Evolutionary conservation across 2,888 invertebrate genomes (phyloP), one percentile per base, ranked within the genome.

Genomic region (Cephus runcator): DNA sequence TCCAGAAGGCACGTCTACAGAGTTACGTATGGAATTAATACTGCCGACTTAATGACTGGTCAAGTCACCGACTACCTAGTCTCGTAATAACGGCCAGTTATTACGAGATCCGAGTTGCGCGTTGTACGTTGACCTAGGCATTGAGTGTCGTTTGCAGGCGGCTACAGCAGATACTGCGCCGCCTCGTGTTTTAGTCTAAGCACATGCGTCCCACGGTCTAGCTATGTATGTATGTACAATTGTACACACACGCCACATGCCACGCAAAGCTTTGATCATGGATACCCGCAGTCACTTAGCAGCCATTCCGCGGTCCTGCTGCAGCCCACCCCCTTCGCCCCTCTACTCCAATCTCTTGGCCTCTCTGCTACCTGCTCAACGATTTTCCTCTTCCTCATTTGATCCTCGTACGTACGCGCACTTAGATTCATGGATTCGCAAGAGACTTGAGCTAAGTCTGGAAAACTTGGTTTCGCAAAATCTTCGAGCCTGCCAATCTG

Each of bases 41-140:
- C 56, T 23, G 23, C 9, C 23, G 23, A 9, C 56, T 56, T 56
- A 56, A 56, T 56, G 9, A 56, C 56, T 56, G 9, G 2, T 6
- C 56, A 23, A 4, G 56, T 30, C 15, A 30, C 74, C 35, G 35
- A 23, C 74, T 33, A n/a, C n/a, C n/a, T n/a, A 33, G 33, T 33
- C 33, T 33, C 33, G 33, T 33, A 33, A 33, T 34, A 74, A 35
- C 34, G 35, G 23, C 30, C 12, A 9, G 35, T 74, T 34, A 74
- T 74, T 35, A 74, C 34, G 11, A 35, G 35, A 74, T 74, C 74
- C 74, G 35, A 74, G 71, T 23, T 31, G 9, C 12, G 2, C 12
- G 23, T n/a, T 36, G 35, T 74, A 74, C 35, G 74, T 74, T 74
- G 74, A 74, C 74, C 74, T 74, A 35, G 74, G 34, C 74, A 74